These are phyloP conservation scores for Acanthiza pusilla DNA, from an alignment of 2,797 vertebrate genomes.

Conservation along the genomic window DNA sequence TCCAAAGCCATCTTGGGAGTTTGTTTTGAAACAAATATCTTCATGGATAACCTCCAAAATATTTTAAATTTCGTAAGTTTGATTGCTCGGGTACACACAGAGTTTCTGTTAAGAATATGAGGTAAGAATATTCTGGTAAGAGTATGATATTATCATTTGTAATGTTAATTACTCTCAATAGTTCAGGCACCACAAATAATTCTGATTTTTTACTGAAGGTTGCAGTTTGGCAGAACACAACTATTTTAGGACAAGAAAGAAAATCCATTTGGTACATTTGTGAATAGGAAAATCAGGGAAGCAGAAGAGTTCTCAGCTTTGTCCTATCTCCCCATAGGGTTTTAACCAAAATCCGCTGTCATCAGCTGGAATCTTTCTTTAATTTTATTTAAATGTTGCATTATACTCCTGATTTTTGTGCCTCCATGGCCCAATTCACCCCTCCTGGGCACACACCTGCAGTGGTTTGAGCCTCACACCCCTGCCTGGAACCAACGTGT, in stretches of 20 bases:
- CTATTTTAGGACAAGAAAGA: neutral
- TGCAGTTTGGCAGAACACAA: neutral
- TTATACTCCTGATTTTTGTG: neutral
- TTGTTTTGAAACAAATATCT: neutral
- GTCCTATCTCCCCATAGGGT: neutral
- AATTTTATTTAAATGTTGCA: neutral
- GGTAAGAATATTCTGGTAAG: neutral
- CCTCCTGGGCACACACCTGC: neutral
- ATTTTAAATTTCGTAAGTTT: neutral
- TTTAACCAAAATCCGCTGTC: neutral
- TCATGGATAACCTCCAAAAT: neutral
- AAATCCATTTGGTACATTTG: neutral
- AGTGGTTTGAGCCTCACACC: neutral
- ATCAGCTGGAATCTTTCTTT: neutral
- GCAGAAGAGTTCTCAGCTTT: neutral
- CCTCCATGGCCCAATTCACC: neutral
- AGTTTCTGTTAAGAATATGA: neutral
- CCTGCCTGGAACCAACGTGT: neutral
- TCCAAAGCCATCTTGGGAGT: neutral
- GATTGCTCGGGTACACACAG: neutral
- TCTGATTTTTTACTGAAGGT: neutral
- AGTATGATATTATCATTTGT: neutral
- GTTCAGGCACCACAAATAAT: neutral
- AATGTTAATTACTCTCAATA: neutral
- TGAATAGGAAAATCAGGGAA: neutral